These are phyloP conservation scores for Cerceris rybyensis DNA, from an alignment of 2,888 invertebrate genomes.

Conservation along the genomic window DNA sequence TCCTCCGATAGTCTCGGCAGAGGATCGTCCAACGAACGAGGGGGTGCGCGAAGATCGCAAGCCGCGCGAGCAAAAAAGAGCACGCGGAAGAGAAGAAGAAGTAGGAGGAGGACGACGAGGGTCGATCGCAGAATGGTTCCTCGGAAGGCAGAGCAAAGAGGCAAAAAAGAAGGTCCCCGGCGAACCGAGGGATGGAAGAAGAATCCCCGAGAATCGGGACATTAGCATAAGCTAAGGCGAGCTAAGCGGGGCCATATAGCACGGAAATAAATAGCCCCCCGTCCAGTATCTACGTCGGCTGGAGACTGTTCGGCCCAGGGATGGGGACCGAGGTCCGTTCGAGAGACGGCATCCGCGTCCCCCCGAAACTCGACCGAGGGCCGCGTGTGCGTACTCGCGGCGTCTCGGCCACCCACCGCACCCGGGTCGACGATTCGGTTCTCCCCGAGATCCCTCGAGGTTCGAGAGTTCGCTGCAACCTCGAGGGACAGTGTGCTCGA, in stretches of 20 bases:
- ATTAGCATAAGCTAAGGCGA: constrained; percentile 79
- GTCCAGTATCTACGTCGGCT: constrained; percentile 69
- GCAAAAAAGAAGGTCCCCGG: constrained; percentile 49
- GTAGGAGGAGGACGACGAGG: not conserved
- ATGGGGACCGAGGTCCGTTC: constrained; percentile 43
- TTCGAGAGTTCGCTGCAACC: too few relatives aligned
- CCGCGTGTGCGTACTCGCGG: too few relatives aligned
- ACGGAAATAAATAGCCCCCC: constrained; percentile 79
- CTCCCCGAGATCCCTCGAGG: too few relatives aligned
- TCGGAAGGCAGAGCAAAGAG: constrained; percentile 44
- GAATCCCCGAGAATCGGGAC: constrained; percentile 71
- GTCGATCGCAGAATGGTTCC: constrained; percentile 47
- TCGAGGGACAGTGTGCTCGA: too few relatives aligned
- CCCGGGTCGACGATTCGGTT: too few relatives aligned
- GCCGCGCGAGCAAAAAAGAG: not conserved
- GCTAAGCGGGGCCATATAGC: constrained; percentile 78
- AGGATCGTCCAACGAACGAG: constrained; percentile 14
- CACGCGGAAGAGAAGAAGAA: constrained; percentile 26
- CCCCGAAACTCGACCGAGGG: constrained; percentile 8
- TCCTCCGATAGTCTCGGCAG: not conserved
- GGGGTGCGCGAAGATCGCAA: too few relatives aligned
- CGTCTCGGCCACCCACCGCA: too few relatives aligned
- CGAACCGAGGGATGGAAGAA: constrained; percentile 50
- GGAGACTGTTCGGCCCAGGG: constrained; percentile 67
- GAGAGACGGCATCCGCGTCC: constrained; percentile 23